phyloP scores from a whole-genome alignment of 2,888 invertebrate species.

The Ophion costatus region DNA sequence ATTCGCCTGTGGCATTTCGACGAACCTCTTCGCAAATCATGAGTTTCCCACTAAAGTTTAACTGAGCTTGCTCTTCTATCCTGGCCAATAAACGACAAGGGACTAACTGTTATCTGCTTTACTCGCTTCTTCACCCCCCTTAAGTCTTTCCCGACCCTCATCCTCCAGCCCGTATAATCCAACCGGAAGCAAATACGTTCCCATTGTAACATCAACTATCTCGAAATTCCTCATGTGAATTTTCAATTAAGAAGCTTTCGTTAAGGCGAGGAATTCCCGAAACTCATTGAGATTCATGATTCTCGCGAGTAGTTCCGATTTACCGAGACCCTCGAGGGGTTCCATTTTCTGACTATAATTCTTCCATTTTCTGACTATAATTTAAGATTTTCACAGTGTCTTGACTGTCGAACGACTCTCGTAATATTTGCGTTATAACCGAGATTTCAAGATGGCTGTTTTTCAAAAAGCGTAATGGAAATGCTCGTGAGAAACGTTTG shows the following conservation, averaged over 20 bases:
- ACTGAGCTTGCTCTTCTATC: slow-evolving; percentile 50
- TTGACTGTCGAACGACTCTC: not conserved
- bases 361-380: not conserved
- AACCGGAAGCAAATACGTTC: slow-evolving; percentile 37
- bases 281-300: slow-evolving; percentile 15
- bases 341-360: not conserved
- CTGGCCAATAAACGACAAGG: slow-evolving; percentile 45
- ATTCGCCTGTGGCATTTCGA: slow-evolving; percentile 14
- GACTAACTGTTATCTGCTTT: not conserved
- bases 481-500: not conserved
- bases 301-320: not conserved
- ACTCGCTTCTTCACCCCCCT: not conserved
- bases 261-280: not conserved
- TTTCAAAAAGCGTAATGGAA: not conserved
- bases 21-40: slow-evolving; percentile 40
- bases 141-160: not conserved
- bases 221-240: slow-evolving; percentile 59
- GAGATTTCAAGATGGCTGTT: not conserved
- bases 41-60: slow-evolving; percentile 6
- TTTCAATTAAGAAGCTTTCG: slow-evolving; percentile 60
- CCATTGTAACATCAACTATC: slow-evolving; percentile 47
- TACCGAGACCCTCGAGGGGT: no score
- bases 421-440: not conserved
- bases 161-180: slow-evolving; percentile 45
- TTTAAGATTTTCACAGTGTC: not conserved